These are phyloP conservation scores for Falco concolor DNA, from an alignment of 2,797 vertebrate species.

Conservation along the genomic window DNA sequence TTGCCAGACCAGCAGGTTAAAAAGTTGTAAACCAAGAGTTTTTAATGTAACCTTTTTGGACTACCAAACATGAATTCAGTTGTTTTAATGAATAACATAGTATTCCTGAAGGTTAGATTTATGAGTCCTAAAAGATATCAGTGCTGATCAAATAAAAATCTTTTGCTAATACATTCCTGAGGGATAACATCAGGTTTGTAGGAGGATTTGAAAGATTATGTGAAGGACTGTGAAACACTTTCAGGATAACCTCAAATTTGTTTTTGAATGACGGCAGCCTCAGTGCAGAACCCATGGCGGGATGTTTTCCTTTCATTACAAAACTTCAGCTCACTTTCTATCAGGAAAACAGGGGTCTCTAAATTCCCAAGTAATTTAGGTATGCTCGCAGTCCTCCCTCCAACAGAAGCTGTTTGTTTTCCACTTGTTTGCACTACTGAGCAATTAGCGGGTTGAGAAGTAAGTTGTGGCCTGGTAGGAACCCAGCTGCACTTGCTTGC, in stretches of 20 bases:
- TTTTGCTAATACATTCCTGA: background rate
- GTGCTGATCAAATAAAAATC: background rate
- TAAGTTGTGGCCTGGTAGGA: accelerated
- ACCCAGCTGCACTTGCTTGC: background rate
- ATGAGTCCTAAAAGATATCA: background rate
- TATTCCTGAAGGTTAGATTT: background rate
- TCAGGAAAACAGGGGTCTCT: background rate
- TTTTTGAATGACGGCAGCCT: background rate
- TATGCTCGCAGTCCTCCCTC: background rate
- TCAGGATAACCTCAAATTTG: background rate
- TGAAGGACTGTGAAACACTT: background rate
- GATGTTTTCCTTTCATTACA: background rate
- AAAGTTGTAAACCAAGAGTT: background rate
- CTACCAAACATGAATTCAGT: background rate
- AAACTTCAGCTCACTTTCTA: background rate
- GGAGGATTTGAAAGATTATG: constrained; percentile 6
- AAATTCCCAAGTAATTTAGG: background rate
- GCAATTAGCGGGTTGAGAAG: background rate
- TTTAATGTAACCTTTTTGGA: background rate
- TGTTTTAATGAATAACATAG: background rate
- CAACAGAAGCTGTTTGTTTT: background rate
- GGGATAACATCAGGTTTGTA: background rate
- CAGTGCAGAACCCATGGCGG: background rate
- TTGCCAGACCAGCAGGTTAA: background rate
- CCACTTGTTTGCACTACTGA: background rate